Base-by-base conservation (phyloP, 2,888 invertebrate genomes). In the Apamea crenata region DNA sequence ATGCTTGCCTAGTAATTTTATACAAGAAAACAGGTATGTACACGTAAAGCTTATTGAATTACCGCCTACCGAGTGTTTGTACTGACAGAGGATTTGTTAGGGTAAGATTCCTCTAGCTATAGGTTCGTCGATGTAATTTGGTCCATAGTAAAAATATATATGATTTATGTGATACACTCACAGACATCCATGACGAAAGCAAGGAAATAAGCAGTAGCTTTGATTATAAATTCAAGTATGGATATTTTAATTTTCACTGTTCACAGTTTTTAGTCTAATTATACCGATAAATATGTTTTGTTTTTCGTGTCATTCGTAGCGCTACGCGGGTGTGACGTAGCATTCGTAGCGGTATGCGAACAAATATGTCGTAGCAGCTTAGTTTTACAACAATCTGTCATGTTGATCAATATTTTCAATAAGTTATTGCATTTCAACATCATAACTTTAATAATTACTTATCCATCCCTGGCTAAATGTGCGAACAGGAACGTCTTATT, bases 1-100 rank as follows among this genome's bases (percentile, higher is more conserved):
- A 74, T 50, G 71, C 61, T 67, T 18, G 40, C 67, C 63, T 71
- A 53, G 67, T 85, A 74, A 81, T 81, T 71, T 69, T 44, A 36
- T 73, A 36, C 7, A 63, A 44, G 72, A 25, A 69, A 80, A 85
- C 59, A 72, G 32, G 21, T 44, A 32, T 40, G 5, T 59, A n/a
- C n/a, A 47, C 50, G 14, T 36, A n/a, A 16, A 50, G 63, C n/a
- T 32, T 29, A 83, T 61, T 71, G 8, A 67, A 84, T 84, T 78
- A 71, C 44, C 29, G 25, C n/a, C 40, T 53, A 65, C n/a, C 2
- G 18, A n/a, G 18, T 53, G 18, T 61, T 61, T 50, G 65, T 53
- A 50, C 29, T 32, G 18, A 47, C 21, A 32, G 56, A n/a, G 8
- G 18, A n/a, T 50, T 81, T 61, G 32, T n/a, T 29, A 29, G 7